phyloP scores from a whole-genome alignment of 2,888 invertebrate genomes.

The Altica lythri region DNA sequence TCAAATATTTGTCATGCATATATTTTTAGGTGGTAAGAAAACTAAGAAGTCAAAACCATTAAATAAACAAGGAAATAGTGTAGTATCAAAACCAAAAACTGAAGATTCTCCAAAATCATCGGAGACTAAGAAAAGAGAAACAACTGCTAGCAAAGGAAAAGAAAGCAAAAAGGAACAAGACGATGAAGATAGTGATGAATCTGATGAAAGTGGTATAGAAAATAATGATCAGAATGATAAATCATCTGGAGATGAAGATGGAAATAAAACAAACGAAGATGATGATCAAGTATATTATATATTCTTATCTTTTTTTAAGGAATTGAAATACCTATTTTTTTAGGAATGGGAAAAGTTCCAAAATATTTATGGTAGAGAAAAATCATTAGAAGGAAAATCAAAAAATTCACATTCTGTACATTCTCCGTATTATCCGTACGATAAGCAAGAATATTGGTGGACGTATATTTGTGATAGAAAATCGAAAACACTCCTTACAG shows the following conservation, averaged over 20 bases:
- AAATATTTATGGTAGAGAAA: conserved; percentile 83
- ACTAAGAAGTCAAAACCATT: conserved; percentile 63
- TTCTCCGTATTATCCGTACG: conserved; percentile 92
- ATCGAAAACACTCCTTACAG: conserved; percentile 86
- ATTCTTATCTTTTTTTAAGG: too few relatives aligned
- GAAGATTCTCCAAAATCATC: conserved; percentile 46
- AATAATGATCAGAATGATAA: conserved; percentile 54
- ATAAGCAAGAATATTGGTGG: conserved; percentile 99
- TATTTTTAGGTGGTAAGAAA: conserved; percentile 59
- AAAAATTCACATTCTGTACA: conserved; percentile 96
- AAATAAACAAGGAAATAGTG: conserved; percentile 24
- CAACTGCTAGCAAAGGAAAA: conserved; percentile 39
- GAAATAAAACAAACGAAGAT: conserved; percentile 50
- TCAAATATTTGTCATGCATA: too few relatives aligned
- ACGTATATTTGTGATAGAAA: conserved; percentile 97
- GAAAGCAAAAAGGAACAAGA: conserved; percentile 31
- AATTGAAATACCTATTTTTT: conserved; percentile 18
- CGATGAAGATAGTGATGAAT: conserved; percentile 51
- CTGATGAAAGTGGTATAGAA: conserved; percentile 62
- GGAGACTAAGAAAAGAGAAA: conserved; percentile 37
- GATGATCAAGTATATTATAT: conserved; percentile 56
- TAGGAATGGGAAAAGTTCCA: conserved; percentile 92
- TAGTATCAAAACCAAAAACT: conserved; percentile 44
- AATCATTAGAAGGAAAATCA: conserved; percentile 87
- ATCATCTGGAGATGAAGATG: conserved; percentile 52